These are phyloP conservation scores for Myotis findleyi DNA, from an alignment of 2,797 vertebrate genomes.

Conservation along the genomic window DNA sequence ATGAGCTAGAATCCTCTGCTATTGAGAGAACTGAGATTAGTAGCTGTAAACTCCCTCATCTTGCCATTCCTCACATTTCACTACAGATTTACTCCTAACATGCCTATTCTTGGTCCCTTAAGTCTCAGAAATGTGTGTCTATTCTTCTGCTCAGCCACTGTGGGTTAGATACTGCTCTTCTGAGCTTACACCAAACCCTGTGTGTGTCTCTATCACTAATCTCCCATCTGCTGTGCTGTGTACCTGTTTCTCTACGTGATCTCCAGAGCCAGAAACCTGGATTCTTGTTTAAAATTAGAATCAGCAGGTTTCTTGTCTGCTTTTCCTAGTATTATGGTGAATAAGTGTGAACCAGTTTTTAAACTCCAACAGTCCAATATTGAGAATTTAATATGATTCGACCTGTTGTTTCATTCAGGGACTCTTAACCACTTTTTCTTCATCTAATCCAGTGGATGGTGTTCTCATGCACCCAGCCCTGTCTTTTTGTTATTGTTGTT, in stretches of 20 bases:
- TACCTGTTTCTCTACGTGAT: conserved; percentile 45
- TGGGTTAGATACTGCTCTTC: not conserved
- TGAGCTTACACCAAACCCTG: not conserved
- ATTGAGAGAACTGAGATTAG: not conserved
- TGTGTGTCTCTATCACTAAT: not conserved
- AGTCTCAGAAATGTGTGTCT: not conserved
- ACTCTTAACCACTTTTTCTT: not conserved
- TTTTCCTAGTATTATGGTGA: conserved; percentile 33
- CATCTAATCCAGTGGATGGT: not conserved
- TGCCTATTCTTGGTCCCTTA: not conserved
- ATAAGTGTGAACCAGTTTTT: conserved; percentile 57
- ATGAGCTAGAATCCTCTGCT: not conserved
- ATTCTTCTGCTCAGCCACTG: not conserved
- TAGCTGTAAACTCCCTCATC: not conserved
- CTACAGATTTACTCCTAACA: not conserved
- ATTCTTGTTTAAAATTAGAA: conserved; percentile 64
- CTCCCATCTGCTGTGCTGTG: not conserved
- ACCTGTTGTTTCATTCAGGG: not conserved
- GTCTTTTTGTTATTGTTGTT: not conserved
- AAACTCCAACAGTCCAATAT: conserved; percentile 21
- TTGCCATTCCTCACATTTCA: not conserved
- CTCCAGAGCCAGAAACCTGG: conserved; percentile 45
- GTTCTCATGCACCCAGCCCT: not conserved
- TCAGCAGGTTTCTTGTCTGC: not conserved
- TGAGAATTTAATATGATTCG: not conserved